phyloP scores from a whole-genome alignment of 2,888 invertebrate genomes.

The Eubasilissa splendida region DNA sequence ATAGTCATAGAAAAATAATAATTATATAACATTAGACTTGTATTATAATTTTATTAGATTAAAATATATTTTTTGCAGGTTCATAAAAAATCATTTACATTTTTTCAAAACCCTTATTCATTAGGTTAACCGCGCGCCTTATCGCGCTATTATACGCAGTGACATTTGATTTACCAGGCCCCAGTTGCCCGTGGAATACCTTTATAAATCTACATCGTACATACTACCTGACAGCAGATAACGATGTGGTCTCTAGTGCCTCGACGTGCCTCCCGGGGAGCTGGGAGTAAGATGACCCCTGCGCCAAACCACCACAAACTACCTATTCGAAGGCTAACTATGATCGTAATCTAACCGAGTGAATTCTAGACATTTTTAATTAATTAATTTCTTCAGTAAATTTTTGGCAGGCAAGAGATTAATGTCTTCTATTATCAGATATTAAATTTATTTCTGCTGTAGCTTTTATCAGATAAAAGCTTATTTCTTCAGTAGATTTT shows the following conservation, averaged over 20 bases:
- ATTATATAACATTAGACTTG: too few species aligned
- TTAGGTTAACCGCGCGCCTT: not conserved
- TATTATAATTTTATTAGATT: too few species aligned
- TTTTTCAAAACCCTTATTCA: too few species aligned
- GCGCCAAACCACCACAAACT: not conserved
- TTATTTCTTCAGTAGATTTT: too few species aligned
- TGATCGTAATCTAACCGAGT: not conserved
- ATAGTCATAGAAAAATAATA: too few species aligned
- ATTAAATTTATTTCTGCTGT: too few species aligned
- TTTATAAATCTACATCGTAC: conserved; percentile 24
- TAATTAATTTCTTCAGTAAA: too few species aligned
- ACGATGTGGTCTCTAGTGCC: conserved; percentile 31
- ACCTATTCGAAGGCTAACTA: not conserved
- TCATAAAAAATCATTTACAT: too few species aligned
- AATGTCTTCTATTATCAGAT: too few species aligned
- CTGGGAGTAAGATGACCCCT: not conserved
- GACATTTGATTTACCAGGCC: conserved; percentile 23
- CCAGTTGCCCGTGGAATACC: conserved; percentile 19
- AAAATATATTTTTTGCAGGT: too few species aligned
- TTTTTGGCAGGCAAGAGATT: not conserved
- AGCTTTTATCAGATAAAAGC: too few species aligned
- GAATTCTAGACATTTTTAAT: too few species aligned
- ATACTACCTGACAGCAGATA: conserved; percentile 23
- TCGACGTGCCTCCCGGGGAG: conserved; percentile 7
- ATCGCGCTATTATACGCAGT: not conserved